A percentile compares a stretch with the other conserved stretches of the same genome.
Conservation (phyloP, 2,888 invertebrate species). For the Eupeodes luniger region DNA sequence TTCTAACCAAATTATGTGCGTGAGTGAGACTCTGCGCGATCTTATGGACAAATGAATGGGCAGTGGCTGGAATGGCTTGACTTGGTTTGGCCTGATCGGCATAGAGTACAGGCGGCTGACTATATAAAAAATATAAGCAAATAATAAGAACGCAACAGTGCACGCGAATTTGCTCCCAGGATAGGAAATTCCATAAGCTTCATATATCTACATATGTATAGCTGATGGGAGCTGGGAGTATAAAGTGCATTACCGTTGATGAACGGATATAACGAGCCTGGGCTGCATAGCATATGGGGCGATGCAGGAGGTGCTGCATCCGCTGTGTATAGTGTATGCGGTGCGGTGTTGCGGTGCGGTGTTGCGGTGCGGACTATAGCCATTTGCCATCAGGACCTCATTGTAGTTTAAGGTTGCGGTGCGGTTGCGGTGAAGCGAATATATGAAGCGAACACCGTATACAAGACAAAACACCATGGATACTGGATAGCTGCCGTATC, state of each 20-base stretch:
- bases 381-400: conserved; percentile 50
- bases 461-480: conserved; percentile 43
- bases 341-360: too few relatives aligned
- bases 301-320: conserved; percentile 29
- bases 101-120: not conserved
- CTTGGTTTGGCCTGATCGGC: too few relatives aligned
- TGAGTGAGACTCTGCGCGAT: conserved; percentile 58
- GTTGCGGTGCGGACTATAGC: conserved; percentile 14
- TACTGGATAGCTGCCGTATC: conserved; percentile 65
- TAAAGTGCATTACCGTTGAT: conserved; percentile 68
- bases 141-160: conserved; percentile 56
- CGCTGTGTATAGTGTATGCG: not conserved
- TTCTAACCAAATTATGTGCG: conserved; percentile 57
- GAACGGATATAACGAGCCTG: conserved; percentile 56
- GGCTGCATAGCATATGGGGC: not conserved
- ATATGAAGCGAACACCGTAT: conserved; percentile 2
- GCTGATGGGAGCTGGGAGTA: not conserved
- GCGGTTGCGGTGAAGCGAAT: too few relatives aligned
- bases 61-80: conserved; percentile 11
- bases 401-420: conserved; percentile 38
- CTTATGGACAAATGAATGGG: conserved; percentile 71
- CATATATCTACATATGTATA: not conserved
- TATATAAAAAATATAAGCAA: conserved; percentile 13
- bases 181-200: conserved; percentile 31
- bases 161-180: conserved; percentile 71